Percentiles rank a stretch among this genome's conserved stretches.
Conservation (phyloP, 64 coral and sea anemone species). For the Montipora cactus region DNA sequence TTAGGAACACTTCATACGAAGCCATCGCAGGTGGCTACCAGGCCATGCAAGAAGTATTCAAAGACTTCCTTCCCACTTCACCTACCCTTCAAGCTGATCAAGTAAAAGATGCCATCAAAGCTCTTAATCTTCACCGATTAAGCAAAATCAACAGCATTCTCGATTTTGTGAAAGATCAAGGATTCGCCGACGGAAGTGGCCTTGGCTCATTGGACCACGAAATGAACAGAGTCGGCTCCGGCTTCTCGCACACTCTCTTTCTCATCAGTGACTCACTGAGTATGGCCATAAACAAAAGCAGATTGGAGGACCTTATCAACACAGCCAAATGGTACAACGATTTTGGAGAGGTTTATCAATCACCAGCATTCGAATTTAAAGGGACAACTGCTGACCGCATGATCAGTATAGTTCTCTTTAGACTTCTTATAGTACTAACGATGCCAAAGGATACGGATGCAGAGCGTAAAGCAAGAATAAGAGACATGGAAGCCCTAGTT, state of each 20-base stretch:
- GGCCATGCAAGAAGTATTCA: neutral
- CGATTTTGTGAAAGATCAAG: slow-evolving; percentile 68
- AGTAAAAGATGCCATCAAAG: slow-evolving; percentile 39
- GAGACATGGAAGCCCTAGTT: slow-evolving; percentile 60
- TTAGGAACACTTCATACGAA: neutral
- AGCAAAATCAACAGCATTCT: slow-evolving; percentile 60
- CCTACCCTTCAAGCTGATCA: neutral
- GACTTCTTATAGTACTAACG: slow-evolving; percentile 55
- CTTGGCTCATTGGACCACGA: slow-evolving; percentile 77
- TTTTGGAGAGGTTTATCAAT: slow-evolving; percentile 85
- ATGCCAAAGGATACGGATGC: slow-evolving; percentile 38
- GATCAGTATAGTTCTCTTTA: slow-evolving; percentile 49
- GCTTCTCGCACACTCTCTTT: slow-evolving; percentile 73
- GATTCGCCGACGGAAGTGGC: slow-evolving; percentile 67
- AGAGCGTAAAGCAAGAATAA: slow-evolving; percentile 61
- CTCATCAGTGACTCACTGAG: slow-evolving; percentile 56
- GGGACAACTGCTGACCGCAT: slow-evolving; percentile 87
- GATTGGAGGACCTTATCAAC: slow-evolving; percentile 36
- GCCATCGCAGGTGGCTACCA: neutral
- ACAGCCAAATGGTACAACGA: slow-evolving; percentile 84
- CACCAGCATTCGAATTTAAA: slow-evolving; percentile 52
- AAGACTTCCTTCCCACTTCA: neutral
- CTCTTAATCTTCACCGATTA: slow-evolving; percentile 50
- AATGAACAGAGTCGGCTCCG: slow-evolving; percentile 64
- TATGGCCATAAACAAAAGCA: neutral